Evolutionary conservation across 2,888 invertebrate species (phyloP), one percentile per base, ranked within the genome.

Genomic region (Galerucella nymphaeae): DNA sequence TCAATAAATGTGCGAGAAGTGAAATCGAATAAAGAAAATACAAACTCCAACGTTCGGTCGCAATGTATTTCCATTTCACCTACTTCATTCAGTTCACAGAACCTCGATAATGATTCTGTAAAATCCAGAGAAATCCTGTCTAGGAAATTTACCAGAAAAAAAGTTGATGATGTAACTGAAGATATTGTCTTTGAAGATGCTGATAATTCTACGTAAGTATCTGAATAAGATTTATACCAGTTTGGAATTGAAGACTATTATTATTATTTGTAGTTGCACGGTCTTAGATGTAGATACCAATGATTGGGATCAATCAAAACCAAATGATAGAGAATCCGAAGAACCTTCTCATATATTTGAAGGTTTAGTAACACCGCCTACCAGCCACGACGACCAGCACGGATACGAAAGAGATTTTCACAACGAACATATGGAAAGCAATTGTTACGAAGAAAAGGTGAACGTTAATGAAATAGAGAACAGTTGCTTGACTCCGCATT

Each of bases 341-440:
- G 65, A 65, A 23, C 58, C 58, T 41, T 71, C 50, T 45, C 59
- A 18, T n/a, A 58, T n/a, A 38, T 74, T 20, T 42, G 62, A 74
- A 55, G 79, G 76, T 45, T 58, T 80, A 16, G 73, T 73, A 42
- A 80, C 78, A 6, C 79, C 79, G n/a, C 79, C 79, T 2, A 62
- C 61, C 8, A 62, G 61, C 48, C 77, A 77, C 8, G 79, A 80
- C 41, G 70, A 75, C 30, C 77, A 71, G 16, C 41, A 58, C n/a
- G 18, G 53, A 45, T 11, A 76, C 72, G 23, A 77, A 77, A 57
- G 75, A 70, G 57, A 72, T 70, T 65, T 62, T 76, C 3, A 63
- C 65, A 62, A n/a, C 10, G 53, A 53, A 18, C 53, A 53, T 16
- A 18, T 53, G 10, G 18, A 53, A 53, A 53, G 18, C 16, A 18